These are phyloP conservation scores for Caenorhabditis brenneri DNA, from an alignment of 1,140 invertebrate genomes.

Conservation along the genomic window DNA sequence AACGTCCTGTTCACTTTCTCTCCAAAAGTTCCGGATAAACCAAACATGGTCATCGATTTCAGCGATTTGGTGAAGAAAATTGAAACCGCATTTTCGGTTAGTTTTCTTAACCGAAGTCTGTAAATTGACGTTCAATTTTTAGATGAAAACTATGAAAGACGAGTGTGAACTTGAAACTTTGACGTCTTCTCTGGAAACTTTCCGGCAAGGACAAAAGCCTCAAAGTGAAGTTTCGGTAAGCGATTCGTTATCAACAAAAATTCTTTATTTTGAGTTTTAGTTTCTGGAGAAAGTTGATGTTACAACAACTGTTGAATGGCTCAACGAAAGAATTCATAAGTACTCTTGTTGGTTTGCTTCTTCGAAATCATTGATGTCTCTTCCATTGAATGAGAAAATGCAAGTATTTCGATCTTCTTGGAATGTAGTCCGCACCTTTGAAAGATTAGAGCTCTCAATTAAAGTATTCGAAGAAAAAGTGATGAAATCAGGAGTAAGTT, in stretches of 20 bases:
- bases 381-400: constrained; percentile 20
- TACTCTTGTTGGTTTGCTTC: constrained; percentile 8
- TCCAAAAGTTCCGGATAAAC: neutral
- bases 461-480: constrained; percentile 13
- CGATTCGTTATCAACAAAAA: neutral
- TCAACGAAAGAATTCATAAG: neutral
- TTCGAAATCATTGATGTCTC: constrained; percentile 26
- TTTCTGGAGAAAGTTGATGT: constrained; percentile 19
- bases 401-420: constrained; percentile 11
- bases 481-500: neutral
- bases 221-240: neutral
- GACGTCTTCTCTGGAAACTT: neutral
- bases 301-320: neutral
- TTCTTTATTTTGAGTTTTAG: neutral
- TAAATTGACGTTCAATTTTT: neutral
- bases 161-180: neutral
- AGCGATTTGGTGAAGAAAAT: constrained; percentile 11
- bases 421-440: constrained; percentile 3
- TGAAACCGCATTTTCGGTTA: constrained; percentile 2
- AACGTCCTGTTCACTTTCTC: neutral
- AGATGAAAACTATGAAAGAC: neutral
- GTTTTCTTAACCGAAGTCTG: neutral
- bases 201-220: neutral
- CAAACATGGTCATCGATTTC: constrained; percentile 11
- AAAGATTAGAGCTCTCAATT: neutral